Base-by-base conservation (phyloP, 2,888 invertebrate species). In the Netelia fuscicornis region DNA sequence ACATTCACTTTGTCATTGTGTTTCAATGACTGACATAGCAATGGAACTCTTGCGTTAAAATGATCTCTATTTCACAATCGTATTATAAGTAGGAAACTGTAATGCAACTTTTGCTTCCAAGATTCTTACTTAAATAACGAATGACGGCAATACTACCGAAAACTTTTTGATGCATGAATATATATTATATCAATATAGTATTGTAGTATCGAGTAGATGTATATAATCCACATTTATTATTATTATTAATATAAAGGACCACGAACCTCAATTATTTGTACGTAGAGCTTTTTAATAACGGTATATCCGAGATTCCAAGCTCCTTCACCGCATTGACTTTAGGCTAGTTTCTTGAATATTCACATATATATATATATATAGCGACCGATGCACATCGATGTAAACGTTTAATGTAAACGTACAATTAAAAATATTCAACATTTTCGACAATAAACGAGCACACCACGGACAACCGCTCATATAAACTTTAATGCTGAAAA, bases 201-300 rank as follows among this genome's bases (percentile, higher is more conserved):
- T 48, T 20, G 58, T 42, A 25, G 23, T 52, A 13, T 37, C 20
- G 42, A n/a, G 64, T 64, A 23, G 20, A 23, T 30, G 20, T 37
- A 58, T 67, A 58, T 20, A 64, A 44, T 65, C n/a, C 9, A 62
- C 37, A 25, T 37, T 70, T 67, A 30, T 72, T 23, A 44, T 48
- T 83, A 25, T 54, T 17, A 70, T 65, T 17, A 17, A 0, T 17
- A 17, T 17, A 42, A 42, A 80, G 71, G 56, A 81, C 62, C 48
- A 74, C 54, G 23, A 68, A 80, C 74, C 58, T 65, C 56, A 48
- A 83, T 64, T 65, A 70, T 70, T 82, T 75, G 65, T 75, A 65
- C 70, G 75, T 2, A 54, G 44, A 62, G n/a, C 37, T 62, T 72
- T 65, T 52, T 68, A 67, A 54, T 23, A 67, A 62, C 70, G 30